Evolutionary conservation across 2,888 invertebrate species (phyloP).

Genomic region (Caenorhabditis sulstoni): DNA sequence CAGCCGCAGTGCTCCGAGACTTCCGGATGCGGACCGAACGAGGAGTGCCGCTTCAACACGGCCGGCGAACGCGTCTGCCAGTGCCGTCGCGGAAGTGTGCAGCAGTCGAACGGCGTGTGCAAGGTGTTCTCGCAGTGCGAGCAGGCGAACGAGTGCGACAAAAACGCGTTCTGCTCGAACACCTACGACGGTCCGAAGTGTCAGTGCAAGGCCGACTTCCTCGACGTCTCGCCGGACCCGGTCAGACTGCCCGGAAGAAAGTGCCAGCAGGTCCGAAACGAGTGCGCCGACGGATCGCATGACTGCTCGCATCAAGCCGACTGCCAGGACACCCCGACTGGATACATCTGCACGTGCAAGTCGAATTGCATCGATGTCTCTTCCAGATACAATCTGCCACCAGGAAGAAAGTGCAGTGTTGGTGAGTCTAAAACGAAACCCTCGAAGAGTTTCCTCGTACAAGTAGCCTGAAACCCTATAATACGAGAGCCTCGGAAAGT

Average conservation of each 20-base stretch:
- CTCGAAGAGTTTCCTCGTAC: too few species aligned
- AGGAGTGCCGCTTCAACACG: constrained; percentile 71
- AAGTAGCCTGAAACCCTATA: too few species aligned
- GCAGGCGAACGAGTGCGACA: constrained; percentile 72
- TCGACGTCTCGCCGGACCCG: constrained; percentile 74
- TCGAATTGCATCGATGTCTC: constrained; percentile 74
- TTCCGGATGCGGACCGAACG: constrained; percentile 68
- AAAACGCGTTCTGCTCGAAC: constrained; percentile 77
- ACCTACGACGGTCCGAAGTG: constrained; percentile 74
- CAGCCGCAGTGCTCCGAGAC: constrained; percentile 69
- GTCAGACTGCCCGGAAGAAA: constrained; percentile 72
- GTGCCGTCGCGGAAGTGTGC: constrained; percentile 69
- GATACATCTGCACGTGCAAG: constrained; percentile 71
- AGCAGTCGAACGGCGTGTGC: constrained; percentile 68
- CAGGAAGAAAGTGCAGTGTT: constrained; percentile 72
- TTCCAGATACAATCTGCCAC: constrained; percentile 69
- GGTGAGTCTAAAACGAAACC: too few species aligned
- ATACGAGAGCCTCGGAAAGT: too few species aligned
- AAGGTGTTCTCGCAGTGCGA: constrained; percentile 76
- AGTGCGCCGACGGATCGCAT: constrained; percentile 74
- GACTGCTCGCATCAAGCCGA: constrained; percentile 74
- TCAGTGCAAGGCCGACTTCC: constrained; percentile 73
- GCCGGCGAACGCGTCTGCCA: constrained; percentile 67
- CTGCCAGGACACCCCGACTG: constrained; percentile 71
- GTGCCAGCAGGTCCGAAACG: constrained; percentile 74